These are phyloP conservation scores for Morelia viridis DNA, from an alignment of 2,797 vertebrate species.

Conservation along the genomic window DNA sequence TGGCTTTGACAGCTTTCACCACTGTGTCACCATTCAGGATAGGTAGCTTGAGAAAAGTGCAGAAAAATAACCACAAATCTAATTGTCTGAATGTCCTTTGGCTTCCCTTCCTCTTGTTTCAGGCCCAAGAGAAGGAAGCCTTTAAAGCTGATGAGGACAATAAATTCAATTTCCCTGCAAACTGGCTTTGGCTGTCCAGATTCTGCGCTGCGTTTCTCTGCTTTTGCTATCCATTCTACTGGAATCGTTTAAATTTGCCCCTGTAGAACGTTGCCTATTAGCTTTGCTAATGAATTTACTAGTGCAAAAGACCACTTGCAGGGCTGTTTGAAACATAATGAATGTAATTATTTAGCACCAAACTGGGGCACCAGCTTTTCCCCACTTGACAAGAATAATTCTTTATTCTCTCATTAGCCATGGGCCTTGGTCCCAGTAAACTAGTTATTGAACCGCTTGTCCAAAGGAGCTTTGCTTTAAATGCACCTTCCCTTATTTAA, in stretches of 20 bases:
- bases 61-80: constrained; percentile 59
- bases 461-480: constrained; percentile 74
- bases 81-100: constrained; percentile 61
- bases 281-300: constrained; percentile 79
- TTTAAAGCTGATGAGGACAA: constrained; percentile 67
- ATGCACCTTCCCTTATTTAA: constrained; percentile 77
- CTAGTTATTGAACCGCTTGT: constrained; percentile 79
- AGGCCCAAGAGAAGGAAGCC: constrained; percentile 61
- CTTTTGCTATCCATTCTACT: constrained; percentile 65
- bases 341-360: constrained; percentile 80
- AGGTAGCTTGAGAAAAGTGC: constrained; percentile 45
- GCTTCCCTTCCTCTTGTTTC: constrained; percentile 54
- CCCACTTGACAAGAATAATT: constrained; percentile 77
- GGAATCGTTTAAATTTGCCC: constrained; percentile 73
- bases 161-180: constrained; percentile 64
- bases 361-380: constrained; percentile 73
- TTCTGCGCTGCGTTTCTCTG: constrained; percentile 60
- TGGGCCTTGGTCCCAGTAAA: constrained; percentile 75
- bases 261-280: constrained; percentile 71
- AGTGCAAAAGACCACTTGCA: constrained; percentile 74
- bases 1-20: constrained; percentile 48
- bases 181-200: constrained; percentile 61
- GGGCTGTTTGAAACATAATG: constrained; percentile 75
- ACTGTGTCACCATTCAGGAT: constrained; percentile 51
- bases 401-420: constrained; percentile 79